These are phyloP conservation scores for Cygnus atratus DNA, from an alignment of 2,113 vertebrate genomes.

Conservation along the genomic window DNA sequence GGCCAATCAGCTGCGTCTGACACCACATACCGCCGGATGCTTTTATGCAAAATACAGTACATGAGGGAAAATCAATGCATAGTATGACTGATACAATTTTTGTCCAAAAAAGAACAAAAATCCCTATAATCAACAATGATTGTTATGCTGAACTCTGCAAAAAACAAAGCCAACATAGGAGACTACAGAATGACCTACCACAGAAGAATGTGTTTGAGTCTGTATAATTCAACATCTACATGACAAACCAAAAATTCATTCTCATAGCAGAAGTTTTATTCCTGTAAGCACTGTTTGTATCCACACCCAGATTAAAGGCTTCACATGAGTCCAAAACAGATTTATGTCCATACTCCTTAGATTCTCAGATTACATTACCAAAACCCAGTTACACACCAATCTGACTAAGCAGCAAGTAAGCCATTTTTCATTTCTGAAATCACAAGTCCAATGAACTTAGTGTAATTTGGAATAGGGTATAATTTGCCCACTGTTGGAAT, in stretches of 20 bases:
- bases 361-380: neutral
- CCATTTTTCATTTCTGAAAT: neutral
- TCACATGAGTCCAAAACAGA: neutral
- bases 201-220: neutral
- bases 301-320: neutral
- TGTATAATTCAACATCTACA: neutral
- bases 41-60: conserved; percentile 50
- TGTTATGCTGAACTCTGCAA: neutral
- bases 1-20: conserved; percentile 65
- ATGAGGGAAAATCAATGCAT: conserved; percentile 24
- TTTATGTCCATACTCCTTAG: neutral
- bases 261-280: neutral
- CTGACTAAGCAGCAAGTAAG: neutral
- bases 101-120: conserved; percentile 14
- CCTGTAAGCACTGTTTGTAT: neutral
- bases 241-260: neutral
- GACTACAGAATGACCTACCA: neutral
- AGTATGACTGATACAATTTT: conserved; percentile 12
- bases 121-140: neutral
- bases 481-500: neutral
- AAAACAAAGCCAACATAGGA: neutral
- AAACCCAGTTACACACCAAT: neutral
- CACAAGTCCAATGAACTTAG: neutral
- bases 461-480: neutral
- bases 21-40: conserved; percentile 50